Percentiles rank a stretch among this genome's conserved stretches.
Conservation (phyloP, 2,888 invertebrate species). For the Microctonus aethiopoides region DNA sequence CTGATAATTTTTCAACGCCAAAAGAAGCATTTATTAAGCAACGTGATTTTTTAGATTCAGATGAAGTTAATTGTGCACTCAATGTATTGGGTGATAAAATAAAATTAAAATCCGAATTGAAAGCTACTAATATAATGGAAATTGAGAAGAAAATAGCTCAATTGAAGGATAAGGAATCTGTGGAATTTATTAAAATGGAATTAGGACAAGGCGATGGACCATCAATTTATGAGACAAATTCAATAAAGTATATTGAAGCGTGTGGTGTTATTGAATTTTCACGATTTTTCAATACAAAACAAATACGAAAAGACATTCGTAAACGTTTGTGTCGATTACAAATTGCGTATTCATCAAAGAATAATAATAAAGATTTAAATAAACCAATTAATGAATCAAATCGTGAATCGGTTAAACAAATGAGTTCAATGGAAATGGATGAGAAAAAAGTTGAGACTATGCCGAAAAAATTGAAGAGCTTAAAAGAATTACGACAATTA, state of each 20-base stretch:
- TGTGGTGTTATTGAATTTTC: constrained; percentile 52
- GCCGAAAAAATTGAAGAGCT: constrained; percentile 36
- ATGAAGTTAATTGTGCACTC: not conserved
- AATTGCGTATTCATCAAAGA: constrained; percentile 69
- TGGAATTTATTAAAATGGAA: constrained; percentile 35
- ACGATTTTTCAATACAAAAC: constrained; percentile 38
- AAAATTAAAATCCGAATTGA: constrained; percentile 6
- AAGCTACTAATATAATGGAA: constrained; percentile 43
- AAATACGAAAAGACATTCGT: constrained; percentile 39
- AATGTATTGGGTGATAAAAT: constrained; percentile 19
- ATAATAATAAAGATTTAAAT: constrained; percentile 8
- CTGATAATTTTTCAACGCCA: not conserved
- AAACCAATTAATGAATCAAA: not conserved
- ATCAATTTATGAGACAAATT: constrained; percentile 30
- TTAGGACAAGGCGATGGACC: constrained; percentile 40
- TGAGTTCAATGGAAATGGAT: not conserved
- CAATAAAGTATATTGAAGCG: constrained; percentile 48
- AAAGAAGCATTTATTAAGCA: not conserved
- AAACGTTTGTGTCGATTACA: constrained; percentile 73
- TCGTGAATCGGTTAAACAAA: not conserved
- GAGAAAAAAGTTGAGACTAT: not conserved
- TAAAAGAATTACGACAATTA: constrained; percentile 46
- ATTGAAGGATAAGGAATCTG: constrained; percentile 46
- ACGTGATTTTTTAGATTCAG: not conserved
- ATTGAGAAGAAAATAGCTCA: constrained; percentile 49